A percentile compares a stretch with the other conserved stretches of the same genome.
Evolutionary conservation across 2,797 vertebrate species (phyloP).

Genomic region (Xenentodon cancila): DNA sequence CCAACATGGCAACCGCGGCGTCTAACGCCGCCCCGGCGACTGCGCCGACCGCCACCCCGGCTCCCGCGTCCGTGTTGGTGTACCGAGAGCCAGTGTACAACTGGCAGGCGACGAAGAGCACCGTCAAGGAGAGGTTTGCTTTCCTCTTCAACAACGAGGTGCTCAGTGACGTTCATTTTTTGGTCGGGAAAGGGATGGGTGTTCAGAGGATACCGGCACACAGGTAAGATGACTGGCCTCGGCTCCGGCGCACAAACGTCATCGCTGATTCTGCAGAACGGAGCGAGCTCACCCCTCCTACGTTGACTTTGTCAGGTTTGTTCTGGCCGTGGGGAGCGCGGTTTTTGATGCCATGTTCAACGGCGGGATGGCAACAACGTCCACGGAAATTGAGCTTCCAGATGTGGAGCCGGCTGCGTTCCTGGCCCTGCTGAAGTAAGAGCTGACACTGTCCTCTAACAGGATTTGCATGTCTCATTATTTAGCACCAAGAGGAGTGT

Average conservation of each 20-base stretch:
- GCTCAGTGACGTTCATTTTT: slow-evolving; percentile 96
- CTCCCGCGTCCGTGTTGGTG: slow-evolving; percentile 82
- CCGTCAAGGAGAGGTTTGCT: slow-evolving; percentile 83
- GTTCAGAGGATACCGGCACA: slow-evolving; percentile 95
- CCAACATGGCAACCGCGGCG: slow-evolving; percentile 79
- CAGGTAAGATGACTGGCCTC: slow-evolving; percentile 78
- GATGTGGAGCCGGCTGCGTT: slow-evolving; percentile 97
- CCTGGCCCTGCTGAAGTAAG: slow-evolving; percentile 94
- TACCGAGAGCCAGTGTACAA: slow-evolving; percentile 85
- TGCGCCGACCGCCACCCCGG: slow-evolving; percentile 72
- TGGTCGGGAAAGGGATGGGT: slow-evolving; percentile 94
- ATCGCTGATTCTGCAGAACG: neutral
- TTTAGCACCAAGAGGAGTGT: too few species aligned
- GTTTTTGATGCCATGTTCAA: slow-evolving; percentile 99
- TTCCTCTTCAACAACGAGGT: slow-evolving; percentile 97
- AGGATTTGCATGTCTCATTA: neutral
- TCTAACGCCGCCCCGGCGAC: slow-evolving; percentile 68
- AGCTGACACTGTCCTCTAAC: neutral
- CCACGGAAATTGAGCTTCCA: slow-evolving; percentile 96
- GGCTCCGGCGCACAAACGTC: neutral
- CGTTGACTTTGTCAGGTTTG: slow-evolving; percentile 84
- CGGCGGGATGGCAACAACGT: slow-evolving; percentile 98
- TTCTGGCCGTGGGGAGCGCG: slow-evolving; percentile 95
- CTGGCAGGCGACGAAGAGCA: slow-evolving; percentile 86
- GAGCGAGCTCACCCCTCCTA: neutral